Percentiles rank a stretch among this genome's conserved stretches.
Conservation (phyloP, 2,113 vertebrate species). For the Lota lota region DNA sequence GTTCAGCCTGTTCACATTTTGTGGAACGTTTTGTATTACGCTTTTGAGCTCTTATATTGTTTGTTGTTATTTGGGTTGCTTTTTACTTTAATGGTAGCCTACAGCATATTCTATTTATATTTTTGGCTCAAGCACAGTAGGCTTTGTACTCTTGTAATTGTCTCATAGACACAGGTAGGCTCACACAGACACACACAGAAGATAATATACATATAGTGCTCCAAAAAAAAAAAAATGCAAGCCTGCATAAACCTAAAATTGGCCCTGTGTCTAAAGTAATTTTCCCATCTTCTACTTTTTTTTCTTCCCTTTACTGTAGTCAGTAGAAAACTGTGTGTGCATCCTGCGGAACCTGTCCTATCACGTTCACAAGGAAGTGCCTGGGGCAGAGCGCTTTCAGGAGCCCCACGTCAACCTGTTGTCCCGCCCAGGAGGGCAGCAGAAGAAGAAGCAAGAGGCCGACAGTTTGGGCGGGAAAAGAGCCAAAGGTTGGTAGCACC, state of each 20-base stretch:
- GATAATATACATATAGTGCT: too few relatives aligned
- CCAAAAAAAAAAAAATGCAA: too few relatives aligned
- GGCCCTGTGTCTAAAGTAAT: too few relatives aligned
- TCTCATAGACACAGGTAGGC: too few relatives aligned
- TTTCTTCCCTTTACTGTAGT: slow-evolving; percentile 66
- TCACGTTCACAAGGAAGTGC: slow-evolving; percentile 96
- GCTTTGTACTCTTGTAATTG: too few relatives aligned
- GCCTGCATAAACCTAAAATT: too few relatives aligned
- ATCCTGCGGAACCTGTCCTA: slow-evolving; percentile 96
- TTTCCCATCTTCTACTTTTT: background rate
- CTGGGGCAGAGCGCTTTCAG: slow-evolving; percentile 86
- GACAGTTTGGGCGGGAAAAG: slow-evolving; percentile 90
- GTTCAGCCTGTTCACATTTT: background rate
- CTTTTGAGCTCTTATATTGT: background rate
- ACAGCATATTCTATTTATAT: background rate
- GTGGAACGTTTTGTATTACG: background rate
- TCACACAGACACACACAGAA: too few relatives aligned
- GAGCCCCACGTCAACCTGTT: slow-evolving; percentile 74
- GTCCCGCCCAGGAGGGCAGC: slow-evolving; percentile 70
- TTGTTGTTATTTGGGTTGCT: background rate
- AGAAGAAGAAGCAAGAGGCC: slow-evolving; percentile 87
- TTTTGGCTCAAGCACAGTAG: background rate
- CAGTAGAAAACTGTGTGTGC: slow-evolving; percentile 96
- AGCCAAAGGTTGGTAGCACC: slow-evolving; percentile 81
- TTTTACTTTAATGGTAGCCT: background rate